Conservation (phyloP, 30 jellyfish, hydroid and myxozoan genomes). For the Pseudorhiza aurosa region DNA sequence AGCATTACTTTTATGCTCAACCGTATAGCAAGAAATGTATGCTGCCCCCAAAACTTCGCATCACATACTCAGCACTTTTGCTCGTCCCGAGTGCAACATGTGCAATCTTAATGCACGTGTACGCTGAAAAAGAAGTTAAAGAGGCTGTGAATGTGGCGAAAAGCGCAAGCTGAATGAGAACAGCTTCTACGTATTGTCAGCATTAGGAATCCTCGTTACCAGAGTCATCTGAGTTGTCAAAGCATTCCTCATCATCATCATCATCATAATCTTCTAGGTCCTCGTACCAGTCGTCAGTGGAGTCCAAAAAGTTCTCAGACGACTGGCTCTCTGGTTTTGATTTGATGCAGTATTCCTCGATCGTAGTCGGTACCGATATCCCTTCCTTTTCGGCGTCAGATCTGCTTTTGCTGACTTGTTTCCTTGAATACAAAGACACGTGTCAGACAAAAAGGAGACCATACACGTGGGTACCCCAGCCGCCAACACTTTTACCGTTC, state of each 20-base stretch:
- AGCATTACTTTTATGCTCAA: too few relatives aligned
- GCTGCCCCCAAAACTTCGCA: too few relatives aligned
- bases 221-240: conserved; percentile 91
- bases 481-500: too few relatives aligned
- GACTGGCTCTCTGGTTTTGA: conserved; percentile 86
- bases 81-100: too few relatives aligned
- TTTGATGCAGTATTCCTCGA: conserved; percentile 94
- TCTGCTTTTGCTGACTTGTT: conserved; percentile 93
- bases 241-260: conserved; percentile 88
- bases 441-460: too few relatives aligned
- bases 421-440: conserved; percentile 68
- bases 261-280: conserved; percentile 90
- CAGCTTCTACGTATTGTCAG: conserved; percentile 5
- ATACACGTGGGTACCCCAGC: too few relatives aligned
- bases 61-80: too few relatives aligned
- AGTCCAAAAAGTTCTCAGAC: conserved; percentile 79
- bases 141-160: too few relatives aligned
- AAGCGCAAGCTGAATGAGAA: background rate
- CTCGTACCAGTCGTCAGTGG: conserved; percentile 97
- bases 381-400: conserved; percentile 96
- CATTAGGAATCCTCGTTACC: conserved; percentile 90
- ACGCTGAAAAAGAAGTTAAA: too few relatives aligned
- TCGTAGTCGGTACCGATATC: conserved; percentile 78
- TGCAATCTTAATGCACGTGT: too few relatives aligned
- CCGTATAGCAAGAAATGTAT: too few relatives aligned